These are phyloP conservation scores for Pipistrellus pygmaeus DNA, from an alignment of 2,797 vertebrate genomes.

Conservation along the genomic window DNA sequence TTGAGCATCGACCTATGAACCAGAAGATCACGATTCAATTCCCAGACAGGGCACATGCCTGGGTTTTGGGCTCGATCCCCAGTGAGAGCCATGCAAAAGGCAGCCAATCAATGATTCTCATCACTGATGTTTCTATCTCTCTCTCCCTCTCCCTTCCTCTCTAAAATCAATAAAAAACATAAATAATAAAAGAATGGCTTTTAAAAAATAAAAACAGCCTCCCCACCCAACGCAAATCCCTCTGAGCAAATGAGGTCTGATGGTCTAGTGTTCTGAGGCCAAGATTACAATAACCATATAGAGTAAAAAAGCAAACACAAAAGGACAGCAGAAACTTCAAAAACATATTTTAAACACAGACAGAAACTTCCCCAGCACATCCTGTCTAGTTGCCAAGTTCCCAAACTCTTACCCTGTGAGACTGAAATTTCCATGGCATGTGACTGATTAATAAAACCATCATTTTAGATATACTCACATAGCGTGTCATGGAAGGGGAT, in stretches of 20 bases:
- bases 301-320: constrained; percentile 39
- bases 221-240: neutral
- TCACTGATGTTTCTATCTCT: too few species aligned
- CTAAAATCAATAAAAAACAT: too few species aligned
- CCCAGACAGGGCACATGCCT: too few species aligned
- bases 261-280: constrained; percentile 37
- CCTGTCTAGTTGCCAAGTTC: constrained; percentile 15
- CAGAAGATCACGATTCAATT: too few species aligned
- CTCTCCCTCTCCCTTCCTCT: too few species aligned
- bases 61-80: too few species aligned
- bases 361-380: constrained; percentile 21
- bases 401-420: neutral
- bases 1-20: too few species aligned
- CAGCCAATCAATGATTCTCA: too few species aligned
- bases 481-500: neutral
- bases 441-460: constrained; percentile 9
- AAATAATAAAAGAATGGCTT: too few species aligned
- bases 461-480: neutral
- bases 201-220: constrained; percentile 5
- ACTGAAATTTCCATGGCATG: neutral
- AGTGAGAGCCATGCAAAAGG: too few species aligned
- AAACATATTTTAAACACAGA: constrained; percentile 34
- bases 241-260: neutral
- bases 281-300: neutral
- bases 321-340: constrained; percentile 41